A percentile compares a stretch with the other conserved stretches of the same genome.
Evolutionary conservation across 2,113 vertebrate genomes (phyloP).

Genomic region (Macquaria australasica): DNA sequence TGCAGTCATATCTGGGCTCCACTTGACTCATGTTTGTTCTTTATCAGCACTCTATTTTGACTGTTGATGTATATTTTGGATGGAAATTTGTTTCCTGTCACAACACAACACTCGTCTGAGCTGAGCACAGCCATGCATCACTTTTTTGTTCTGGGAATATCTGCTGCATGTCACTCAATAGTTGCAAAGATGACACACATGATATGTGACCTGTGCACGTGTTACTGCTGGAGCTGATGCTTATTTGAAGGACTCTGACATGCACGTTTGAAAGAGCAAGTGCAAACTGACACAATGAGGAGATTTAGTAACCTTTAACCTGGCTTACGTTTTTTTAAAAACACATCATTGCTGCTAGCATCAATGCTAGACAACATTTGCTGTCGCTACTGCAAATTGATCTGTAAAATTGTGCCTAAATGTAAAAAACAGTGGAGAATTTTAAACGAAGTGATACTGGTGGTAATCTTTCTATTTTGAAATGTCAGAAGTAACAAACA

Average conservation of each 20-base stretch:
- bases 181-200: conserved; percentile 56
- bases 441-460: background rate
- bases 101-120: conserved; percentile 61
- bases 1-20: conserved; percentile 12
- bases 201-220: conserved; percentile 60
- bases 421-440: background rate
- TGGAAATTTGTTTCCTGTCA: conserved; percentile 44
- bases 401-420: background rate
- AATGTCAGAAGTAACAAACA: conserved; percentile 39
- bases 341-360: conserved; percentile 5
- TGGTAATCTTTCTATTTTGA: background rate
- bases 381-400: background rate
- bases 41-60: conserved; percentile 18
- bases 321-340: conserved; percentile 28
- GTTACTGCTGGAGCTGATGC: conserved; percentile 34
- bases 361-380: conserved; percentile 2
- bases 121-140: conserved; percentile 55
- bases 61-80: conserved; percentile 38
- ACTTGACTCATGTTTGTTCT: conserved; percentile 3
- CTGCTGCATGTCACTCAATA: conserved; percentile 62
- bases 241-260: conserved; percentile 53
- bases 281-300: conserved; percentile 41
- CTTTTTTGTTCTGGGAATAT: conserved; percentile 57
- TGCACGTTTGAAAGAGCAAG: conserved; percentile 50
- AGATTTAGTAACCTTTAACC: conserved; percentile 44